Conservation (phyloP, 2,888 invertebrate genomes). For the Lomographa bimaculata region DNA sequence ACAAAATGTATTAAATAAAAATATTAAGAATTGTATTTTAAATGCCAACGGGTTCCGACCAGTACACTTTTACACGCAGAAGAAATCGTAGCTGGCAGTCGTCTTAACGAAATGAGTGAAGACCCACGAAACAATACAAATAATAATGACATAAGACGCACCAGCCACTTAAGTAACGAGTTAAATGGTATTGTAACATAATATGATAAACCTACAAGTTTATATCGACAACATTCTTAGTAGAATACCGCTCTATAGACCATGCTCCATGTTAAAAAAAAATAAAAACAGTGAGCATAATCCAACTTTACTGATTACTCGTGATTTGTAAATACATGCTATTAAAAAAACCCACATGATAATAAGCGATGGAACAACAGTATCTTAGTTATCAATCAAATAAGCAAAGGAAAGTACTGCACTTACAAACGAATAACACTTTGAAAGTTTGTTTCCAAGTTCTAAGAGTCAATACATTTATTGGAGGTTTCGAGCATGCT, state of each 20-base stretch:
- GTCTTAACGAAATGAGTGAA: constrained; percentile 65
- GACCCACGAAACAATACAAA: constrained; percentile 53
- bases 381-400: constrained; percentile 46
- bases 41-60: constrained; percentile 6
- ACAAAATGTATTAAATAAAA: no score
- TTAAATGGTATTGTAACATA: constrained; percentile 39
- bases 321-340: constrained; percentile 62
- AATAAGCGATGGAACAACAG: constrained; percentile 63
- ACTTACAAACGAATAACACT: constrained; percentile 38
- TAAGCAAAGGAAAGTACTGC: constrained; percentile 46
- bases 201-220: constrained; percentile 37
- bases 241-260: constrained; percentile 33
- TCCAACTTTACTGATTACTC: constrained; percentile 44
- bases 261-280: constrained; percentile 44
- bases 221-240: constrained; percentile 21
- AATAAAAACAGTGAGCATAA: constrained; percentile 55
- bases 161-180: constrained; percentile 49
- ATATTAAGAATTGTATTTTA: no score
- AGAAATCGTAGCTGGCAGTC: constrained; percentile 34
- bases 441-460: constrained; percentile 8
- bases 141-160: constrained; percentile 44
- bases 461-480: no score
- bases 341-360: constrained; percentile 84
- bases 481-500: no score
- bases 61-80: no score